A percentile compares a stretch with the other conserved stretches of the same genome.
phyloP scores from a whole-genome alignment of 1,140 invertebrate species.

The Sogatella furcifera region DNA sequence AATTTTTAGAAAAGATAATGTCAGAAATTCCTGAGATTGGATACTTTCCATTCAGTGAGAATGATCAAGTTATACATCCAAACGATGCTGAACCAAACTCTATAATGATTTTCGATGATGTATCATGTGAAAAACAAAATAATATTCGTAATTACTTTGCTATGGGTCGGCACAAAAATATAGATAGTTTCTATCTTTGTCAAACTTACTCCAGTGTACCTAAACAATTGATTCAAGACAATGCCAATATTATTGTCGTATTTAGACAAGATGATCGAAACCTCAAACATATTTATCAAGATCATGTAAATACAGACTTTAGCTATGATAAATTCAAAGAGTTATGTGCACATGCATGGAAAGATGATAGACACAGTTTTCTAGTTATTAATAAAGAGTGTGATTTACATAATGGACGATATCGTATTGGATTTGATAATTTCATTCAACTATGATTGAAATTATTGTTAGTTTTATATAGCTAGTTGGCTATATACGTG shows the following conservation, averaged over 20 bases:
- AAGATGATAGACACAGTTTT: constrained; percentile 23
- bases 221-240: constrained; percentile 35
- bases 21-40: constrained; percentile 13
- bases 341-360: constrained; percentile 18
- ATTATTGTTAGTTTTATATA: no score
- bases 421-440: constrained; percentile 24
- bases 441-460: constrained; percentile 12
- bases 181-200: constrained; percentile 30
- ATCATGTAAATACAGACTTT: constrained; percentile 33
- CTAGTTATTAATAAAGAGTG: constrained; percentile 26
- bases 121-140: constrained; percentile 25
- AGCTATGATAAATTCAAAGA: constrained; percentile 16
- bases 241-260: constrained; percentile 31
- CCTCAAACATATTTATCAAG: constrained; percentile 33
- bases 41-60: constrained; percentile 24
- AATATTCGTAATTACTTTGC: constrained; percentile 29
- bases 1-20: constrained; percentile 25
- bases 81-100: constrained; percentile 23
- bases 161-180: constrained; percentile 30
- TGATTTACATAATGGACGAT: constrained; percentile 20
- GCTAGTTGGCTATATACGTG: no score
- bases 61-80: constrained; percentile 24
- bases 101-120: constrained; percentile 33
- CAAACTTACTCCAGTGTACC: constrained; percentile 32
- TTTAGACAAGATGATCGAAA: constrained; percentile 35